phyloP scores from a whole-genome alignment of 1,140 invertebrate genomes.

The Drosophila kanapiae region DNA sequence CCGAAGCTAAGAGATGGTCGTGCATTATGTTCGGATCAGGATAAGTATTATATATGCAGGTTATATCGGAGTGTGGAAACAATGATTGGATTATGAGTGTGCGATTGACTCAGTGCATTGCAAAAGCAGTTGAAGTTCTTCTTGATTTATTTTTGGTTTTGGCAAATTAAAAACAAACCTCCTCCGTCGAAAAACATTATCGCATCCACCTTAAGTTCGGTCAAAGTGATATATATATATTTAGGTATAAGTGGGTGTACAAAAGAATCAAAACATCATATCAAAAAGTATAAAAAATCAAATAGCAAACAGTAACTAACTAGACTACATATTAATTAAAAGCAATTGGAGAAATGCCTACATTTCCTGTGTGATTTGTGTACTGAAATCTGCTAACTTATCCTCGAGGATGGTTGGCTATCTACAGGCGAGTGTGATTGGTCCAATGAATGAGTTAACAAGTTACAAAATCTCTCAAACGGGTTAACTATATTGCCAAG shows the following conservation, averaged over 20 bases:
- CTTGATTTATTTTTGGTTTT: conserved; percentile 11
- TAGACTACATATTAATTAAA: conserved; percentile 47
- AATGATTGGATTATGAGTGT: conserved; percentile 34
- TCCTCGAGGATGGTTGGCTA: conserved; percentile 18
- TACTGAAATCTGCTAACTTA: conserved; percentile 37
- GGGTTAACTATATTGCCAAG: conserved; percentile 9
- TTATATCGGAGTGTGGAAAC: not conserved
- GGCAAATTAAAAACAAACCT: conserved; percentile 77
- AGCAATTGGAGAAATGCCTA: conserved; percentile 29
- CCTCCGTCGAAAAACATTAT: conserved; percentile 28
- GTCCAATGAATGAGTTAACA: conserved; percentile 28
- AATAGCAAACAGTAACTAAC: conserved; percentile 45
- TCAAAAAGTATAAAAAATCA: conserved; percentile 45
- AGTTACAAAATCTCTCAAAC: conserved; percentile 23
- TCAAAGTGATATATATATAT: conserved; percentile 28
- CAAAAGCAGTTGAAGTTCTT: conserved; percentile 20
- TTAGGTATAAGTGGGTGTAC: conserved; percentile 23
- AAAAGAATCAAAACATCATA: conserved; percentile 49
- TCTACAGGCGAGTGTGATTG: conserved; percentile 25
- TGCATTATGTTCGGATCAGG: conserved; percentile 31
- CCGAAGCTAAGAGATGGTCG: conserved; percentile 89
- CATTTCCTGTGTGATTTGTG: conserved; percentile 25
- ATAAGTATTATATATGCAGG: conserved; percentile 11
- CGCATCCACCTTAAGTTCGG: conserved; percentile 17
- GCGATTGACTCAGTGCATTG: conserved; percentile 35